Evolutionary conservation across 2,888 invertebrate species (phyloP).

Genomic region (Drosophila anceps): DNA sequence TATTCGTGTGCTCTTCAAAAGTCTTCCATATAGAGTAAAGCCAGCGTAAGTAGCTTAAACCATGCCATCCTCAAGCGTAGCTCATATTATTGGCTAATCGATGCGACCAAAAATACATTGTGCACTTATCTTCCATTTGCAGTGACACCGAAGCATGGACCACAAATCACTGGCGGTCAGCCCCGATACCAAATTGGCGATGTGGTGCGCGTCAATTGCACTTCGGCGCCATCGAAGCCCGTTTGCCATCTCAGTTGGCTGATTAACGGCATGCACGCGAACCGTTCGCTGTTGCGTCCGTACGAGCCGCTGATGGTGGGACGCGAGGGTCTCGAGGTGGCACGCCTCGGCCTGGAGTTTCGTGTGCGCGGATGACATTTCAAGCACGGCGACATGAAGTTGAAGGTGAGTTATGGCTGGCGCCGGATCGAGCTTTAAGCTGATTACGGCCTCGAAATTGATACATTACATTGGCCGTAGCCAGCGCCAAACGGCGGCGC

Average conservation of each 20-base stretch:
- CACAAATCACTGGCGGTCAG: slow-evolving; percentile 92
- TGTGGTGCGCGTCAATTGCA: slow-evolving; percentile 93
- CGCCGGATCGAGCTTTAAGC: slow-evolving; percentile 54
- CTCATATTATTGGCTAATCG: slow-evolving; percentile 42
- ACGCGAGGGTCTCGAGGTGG: slow-evolving; percentile 90
- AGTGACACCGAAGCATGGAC: slow-evolving; percentile 93
- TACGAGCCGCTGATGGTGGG: slow-evolving; percentile 87
- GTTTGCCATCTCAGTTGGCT: slow-evolving; percentile 94
- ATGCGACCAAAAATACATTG: slow-evolving; percentile 30
- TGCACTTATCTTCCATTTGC: slow-evolving; percentile 80
- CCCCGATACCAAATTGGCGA: slow-evolving; percentile 94
- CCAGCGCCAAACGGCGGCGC: slow-evolving; percentile 29
- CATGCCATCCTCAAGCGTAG: not conserved
- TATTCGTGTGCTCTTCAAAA: not conserved
- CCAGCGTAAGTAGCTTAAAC: not conserved
- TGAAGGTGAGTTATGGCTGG: slow-evolving; percentile 87
- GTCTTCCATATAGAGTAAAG: not conserved
- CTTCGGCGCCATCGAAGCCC: slow-evolving; percentile 92
- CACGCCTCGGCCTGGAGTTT: slow-evolving; percentile 92
- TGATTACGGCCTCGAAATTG: slow-evolving; percentile 67
- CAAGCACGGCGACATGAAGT: slow-evolving; percentile 93
- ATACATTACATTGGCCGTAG: slow-evolving; percentile 58
- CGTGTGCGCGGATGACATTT: slow-evolving; percentile 93
- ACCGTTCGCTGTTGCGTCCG: slow-evolving; percentile 86
- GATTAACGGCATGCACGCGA: slow-evolving; percentile 93